phyloP scores from a whole-genome alignment of 2,888 invertebrate species.

The Stenurella melanura region DNA sequence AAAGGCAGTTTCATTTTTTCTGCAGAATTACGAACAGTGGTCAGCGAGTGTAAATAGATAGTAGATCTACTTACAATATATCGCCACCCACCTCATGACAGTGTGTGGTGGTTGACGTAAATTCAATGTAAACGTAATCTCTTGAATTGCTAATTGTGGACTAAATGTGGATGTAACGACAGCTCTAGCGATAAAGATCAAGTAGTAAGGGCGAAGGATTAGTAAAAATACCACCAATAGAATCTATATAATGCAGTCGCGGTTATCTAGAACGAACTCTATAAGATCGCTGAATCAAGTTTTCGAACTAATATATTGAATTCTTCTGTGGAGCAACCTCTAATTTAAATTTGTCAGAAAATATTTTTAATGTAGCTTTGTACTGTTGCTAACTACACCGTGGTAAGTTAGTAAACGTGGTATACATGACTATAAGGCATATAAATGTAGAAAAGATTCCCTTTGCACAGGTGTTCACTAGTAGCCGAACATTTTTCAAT shows the following conservation, averaged over 20 bases:
- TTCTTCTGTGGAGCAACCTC: too few species aligned
- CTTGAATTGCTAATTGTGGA: constrained; percentile 23
- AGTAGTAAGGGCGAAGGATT: neutral
- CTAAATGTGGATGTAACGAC: constrained; percentile 20
- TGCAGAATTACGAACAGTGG: constrained; percentile 6
- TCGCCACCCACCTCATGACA: constrained; percentile 7
- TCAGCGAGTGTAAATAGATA: constrained; percentile 4
- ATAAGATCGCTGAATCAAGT: neutral
- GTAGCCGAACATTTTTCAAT: too few species aligned
- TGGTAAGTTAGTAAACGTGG: too few species aligned
- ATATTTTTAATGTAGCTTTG: too few species aligned
- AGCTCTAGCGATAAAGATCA: constrained; percentile 12
- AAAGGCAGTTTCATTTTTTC: constrained; percentile 1
- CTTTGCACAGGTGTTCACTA: too few species aligned
- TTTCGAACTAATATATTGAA: neutral
- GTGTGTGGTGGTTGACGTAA: constrained; percentile 18
- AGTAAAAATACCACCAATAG: neutral
- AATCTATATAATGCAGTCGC: too few species aligned
- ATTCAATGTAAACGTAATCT: constrained; percentile 3
- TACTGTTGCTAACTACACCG: too few species aligned
- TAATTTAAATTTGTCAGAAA: too few species aligned
- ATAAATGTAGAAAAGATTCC: too few species aligned
- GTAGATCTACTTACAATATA: constrained; percentile 11
- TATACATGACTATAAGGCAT: too few species aligned
- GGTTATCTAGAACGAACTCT: neutral